Evolutionary conservation across 2,113 vertebrate genomes (phyloP).

Genomic region (Sceloporus undulatus): DNA sequence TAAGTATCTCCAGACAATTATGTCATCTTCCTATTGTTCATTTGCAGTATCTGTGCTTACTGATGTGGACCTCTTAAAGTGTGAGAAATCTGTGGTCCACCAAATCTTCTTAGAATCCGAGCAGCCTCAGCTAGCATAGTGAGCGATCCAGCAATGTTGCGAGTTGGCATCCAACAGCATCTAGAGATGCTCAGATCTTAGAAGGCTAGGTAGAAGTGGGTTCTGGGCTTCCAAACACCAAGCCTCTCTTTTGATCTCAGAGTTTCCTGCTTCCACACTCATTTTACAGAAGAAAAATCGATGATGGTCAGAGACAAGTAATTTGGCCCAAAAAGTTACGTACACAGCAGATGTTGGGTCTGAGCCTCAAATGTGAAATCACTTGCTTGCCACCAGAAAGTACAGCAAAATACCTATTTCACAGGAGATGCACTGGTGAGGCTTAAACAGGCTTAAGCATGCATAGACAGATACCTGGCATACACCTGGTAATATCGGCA

Average conservation of each 20-base stretch:
- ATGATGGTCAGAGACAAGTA: background rate
- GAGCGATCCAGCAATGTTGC: no score
- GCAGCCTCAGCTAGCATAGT: no score
- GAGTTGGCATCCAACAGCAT: no score
- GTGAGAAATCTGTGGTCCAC: background rate
- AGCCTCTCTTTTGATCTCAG: background rate
- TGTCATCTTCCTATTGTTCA: background rate
- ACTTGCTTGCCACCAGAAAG: no score
- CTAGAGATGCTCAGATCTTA: background rate
- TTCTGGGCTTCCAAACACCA: background rate
- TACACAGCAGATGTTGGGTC: background rate
- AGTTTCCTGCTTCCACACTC: background rate
- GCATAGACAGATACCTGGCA: no score
- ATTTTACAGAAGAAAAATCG: background rate
- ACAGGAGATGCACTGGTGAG: no score
- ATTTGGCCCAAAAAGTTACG: background rate
- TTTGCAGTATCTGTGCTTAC: background rate
- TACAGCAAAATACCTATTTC: no score
- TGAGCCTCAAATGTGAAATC: background rate
- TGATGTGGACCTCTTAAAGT: background rate
- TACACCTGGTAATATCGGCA: no score
- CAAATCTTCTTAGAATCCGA: no score
- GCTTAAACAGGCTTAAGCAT: no score
- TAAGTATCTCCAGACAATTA: constrained; percentile 79
- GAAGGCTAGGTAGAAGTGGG: background rate